Conservation (phyloP, 2,797 vertebrate genomes). For the Hafferia zeledoni region DNA sequence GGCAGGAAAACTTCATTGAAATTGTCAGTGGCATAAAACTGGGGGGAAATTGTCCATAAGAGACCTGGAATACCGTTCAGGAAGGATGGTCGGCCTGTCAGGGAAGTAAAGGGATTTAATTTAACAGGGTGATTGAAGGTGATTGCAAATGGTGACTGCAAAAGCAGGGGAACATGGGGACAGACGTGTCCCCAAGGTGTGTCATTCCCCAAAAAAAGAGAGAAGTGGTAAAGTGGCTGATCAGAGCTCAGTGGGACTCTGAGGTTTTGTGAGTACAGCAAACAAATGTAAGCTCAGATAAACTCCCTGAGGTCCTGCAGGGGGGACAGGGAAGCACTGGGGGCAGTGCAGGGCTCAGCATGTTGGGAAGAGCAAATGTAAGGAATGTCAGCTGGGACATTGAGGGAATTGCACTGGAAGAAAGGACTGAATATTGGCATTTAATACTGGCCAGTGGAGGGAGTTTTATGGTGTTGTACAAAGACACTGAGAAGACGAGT, state of each 20-base stretch:
- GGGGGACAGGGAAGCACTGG: not conserved
- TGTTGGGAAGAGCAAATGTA: not conserved
- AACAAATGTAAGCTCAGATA: not conserved
- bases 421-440: not conserved
- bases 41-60: not conserved
- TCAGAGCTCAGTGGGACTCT: not conserved
- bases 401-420: accelerated
- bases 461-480: too few relatives aligned
- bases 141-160: not conserved
- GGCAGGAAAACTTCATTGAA: not conserved
- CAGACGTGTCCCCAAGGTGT: accelerated
- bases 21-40: not conserved
- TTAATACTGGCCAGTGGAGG: not conserved
- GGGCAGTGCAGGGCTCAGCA: not conserved
- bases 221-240: not conserved
- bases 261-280: not conserved
- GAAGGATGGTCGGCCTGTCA: not conserved
- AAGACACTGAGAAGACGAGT: not conserved
- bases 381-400: not conserved
- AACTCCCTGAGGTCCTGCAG: too few relatives aligned
- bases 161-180: not conserved
- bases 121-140: not conserved
- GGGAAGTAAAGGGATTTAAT: not conserved
- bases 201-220: not conserved
- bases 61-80: accelerated